These are phyloP conservation scores for Mobula birostris DNA, from an alignment of 2,113 vertebrate genomes.

Conservation along the genomic window DNA sequence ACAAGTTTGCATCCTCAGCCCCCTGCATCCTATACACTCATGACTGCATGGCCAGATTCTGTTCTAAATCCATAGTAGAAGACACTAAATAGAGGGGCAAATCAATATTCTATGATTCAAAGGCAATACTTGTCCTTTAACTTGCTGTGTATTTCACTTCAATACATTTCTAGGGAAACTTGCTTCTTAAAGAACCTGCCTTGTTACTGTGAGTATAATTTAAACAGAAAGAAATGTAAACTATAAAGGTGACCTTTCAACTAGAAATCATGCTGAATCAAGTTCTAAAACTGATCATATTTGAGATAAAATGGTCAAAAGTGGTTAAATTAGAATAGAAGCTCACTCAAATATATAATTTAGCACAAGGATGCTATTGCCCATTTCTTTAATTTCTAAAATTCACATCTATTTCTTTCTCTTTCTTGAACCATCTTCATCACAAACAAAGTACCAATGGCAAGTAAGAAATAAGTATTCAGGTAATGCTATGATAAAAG, in stretches of 20 bases:
- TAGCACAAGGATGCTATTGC: not conserved
- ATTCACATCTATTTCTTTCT: not conserved
- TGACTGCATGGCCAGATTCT: no score
- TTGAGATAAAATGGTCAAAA: not conserved
- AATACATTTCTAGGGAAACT: not conserved
- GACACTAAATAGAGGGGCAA: no score
- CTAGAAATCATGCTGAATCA: not conserved
- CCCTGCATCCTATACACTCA: no score
- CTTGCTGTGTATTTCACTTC: not conserved
- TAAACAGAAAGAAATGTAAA: not conserved
- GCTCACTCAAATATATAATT: not conserved
- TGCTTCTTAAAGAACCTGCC: not conserved
- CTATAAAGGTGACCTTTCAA: not conserved
- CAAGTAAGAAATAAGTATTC: not conserved
- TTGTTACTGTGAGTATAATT: not conserved
- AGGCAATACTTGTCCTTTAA: not conserved
- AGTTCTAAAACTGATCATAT: not conserved
- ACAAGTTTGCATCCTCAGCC: no score
- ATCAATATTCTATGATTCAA: not conserved
- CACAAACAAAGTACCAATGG: not conserved
- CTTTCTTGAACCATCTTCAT: not conserved
- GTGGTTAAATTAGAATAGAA: not conserved
- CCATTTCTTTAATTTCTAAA: not conserved
- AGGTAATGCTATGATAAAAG: not conserved
- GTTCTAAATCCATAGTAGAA: no score